Base-by-base conservation (phyloP, 1,140 invertebrate genomes). In the Monomorium pharaonis region DNA sequence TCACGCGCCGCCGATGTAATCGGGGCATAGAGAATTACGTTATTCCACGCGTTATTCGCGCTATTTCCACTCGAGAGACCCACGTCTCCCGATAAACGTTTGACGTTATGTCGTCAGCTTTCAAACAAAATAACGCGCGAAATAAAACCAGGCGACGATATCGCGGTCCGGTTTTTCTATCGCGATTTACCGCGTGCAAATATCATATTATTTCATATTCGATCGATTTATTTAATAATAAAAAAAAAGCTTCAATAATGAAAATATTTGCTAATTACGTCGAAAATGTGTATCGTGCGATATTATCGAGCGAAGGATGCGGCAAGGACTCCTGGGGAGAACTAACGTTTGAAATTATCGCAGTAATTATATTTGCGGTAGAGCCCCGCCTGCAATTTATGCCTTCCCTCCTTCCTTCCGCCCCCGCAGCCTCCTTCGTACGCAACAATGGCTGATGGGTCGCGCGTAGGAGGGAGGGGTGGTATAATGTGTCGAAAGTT, bases 301-400 rank as follows among this genome's bases (percentile, higher is more conserved):
- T 37, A 37, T 37, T 6, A 37, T 7, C 5, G 2, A n/a, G 0
- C 12, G 27, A 33, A 37, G 16, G 12, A 14, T 76, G 21, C 7
- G 21, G 16, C 9, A 21, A 37, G 27, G 18, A 18, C 37, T 18
- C 47, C 12, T 21, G 24, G 51, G 18, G 12, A 37, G 37, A 42
- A 27, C 16, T 21, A 7, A 16, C 30, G 10, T 47, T 37, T 0
- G 18, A 77, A 47, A 77, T 63, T 77, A 44, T 77, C 10, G 12
- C 24, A 9, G 44, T 51, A 69, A 80, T 80, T 80, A 69, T 69
- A 80, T 51, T 67, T 63, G 62, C 62, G 27, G n/a, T 12, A 12
- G 2, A 44, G 21, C 30, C 16, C 21, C 14, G 30, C 49, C 7
- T 18, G 42, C 42, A 30, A 80, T 80, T 54, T 80, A 49, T 27